A percentile compares a stretch with the other conserved stretches of the same genome.
These are phyloP conservation scores for Ptychobarbus kaznakovi DNA, from an alignment of 2,797 vertebrate genomes.

Conservation along the genomic window DNA sequence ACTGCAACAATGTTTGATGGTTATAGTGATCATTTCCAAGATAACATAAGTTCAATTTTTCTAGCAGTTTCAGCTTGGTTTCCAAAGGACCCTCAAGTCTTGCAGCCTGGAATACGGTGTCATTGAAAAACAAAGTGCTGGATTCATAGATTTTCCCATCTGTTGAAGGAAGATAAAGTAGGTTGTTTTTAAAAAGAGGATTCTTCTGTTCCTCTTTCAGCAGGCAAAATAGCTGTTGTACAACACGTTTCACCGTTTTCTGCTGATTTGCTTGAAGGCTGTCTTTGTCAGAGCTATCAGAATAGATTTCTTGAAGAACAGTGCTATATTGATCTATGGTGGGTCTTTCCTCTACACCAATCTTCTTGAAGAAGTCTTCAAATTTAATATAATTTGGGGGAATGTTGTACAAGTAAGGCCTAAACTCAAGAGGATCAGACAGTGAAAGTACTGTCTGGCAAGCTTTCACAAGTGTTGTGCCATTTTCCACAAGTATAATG, in stretches of 20 bases:
- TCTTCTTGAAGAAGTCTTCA: slow-evolving; percentile 68
- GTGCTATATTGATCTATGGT: slow-evolving; percentile 71
- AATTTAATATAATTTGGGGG: slow-evolving; percentile 33
- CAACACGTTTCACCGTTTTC: slow-evolving; percentile 65
- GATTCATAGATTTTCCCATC: slow-evolving; percentile 78
- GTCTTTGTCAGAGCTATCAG: slow-evolving; percentile 68
- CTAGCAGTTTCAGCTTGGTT: slow-evolving; percentile 72
- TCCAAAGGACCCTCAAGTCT: slow-evolving; percentile 64
- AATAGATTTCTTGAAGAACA: slow-evolving; percentile 71
- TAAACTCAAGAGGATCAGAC: slow-evolving; percentile 32
- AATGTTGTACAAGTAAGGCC: slow-evolving; percentile 74
- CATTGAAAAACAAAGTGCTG: slow-evolving; percentile 76
- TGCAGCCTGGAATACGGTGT: slow-evolving; percentile 69
- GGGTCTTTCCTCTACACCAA: slow-evolving; percentile 69
- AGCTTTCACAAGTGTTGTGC: slow-evolving; percentile 65
- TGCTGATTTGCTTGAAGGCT: slow-evolving; percentile 69
- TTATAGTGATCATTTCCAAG: slow-evolving; percentile 61
- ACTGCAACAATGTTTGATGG: slow-evolving; percentile 68
- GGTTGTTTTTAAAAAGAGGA: slow-evolving; percentile 43
- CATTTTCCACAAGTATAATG: slow-evolving; percentile 75
- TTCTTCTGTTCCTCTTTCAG: slow-evolving; percentile 35
- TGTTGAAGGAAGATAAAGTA: slow-evolving; percentile 78
- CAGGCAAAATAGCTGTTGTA: slow-evolving; percentile 71
- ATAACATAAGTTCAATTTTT: slow-evolving; percentile 69
- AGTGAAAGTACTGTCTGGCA: slow-evolving; percentile 60